Evolutionary conservation across 2,888 invertebrate species (phyloP), one percentile per base, ranked within the genome.

Genomic region (Anthophora plumipes): DNA sequence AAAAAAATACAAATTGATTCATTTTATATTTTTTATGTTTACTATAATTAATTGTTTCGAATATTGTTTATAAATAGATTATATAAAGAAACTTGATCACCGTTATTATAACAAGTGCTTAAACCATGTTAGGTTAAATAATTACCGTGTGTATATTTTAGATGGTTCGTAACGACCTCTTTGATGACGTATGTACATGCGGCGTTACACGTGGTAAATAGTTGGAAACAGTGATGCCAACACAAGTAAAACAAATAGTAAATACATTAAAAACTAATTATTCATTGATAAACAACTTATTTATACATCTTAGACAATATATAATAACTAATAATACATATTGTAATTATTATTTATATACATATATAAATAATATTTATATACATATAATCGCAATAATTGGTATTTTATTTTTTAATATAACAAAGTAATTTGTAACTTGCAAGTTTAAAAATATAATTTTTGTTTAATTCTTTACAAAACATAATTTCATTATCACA

Each of bases 181-280:
- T 52, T n/a, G 9, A 43, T 57, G 43, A 52, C 25, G 57, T 50
- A 39, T 69, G 50, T 12, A 63, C 39, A 43, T 50, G 17, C 50
- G 25, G 50, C 17, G 39, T 78, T 68, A 78, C 78, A 78, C 78
- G 78, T 78, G 67, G 41, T 48, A 68, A 55, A 50, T 20, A 50
- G 60, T 78, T 64, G 63, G 57, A 78, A 41, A 50, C 77, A 77
- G 31, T 69, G 22, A 7, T 77, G 63, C 77, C 78, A 78, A 78
- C 61, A 20, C 41, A 39, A 2, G 60, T 25, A 17, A 46, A 68
- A 66, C n/a, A 4, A n/a, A 22, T 48, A n/a, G 20, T 0, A 20
- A 48, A 41, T 7, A 31, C 14, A 37, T 48, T n/a, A 25, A 22
- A 66, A 20, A 2, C 0, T 37, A 14, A 31, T 50, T 31, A 37